A percentile compares a stretch with the other conserved stretches of the same genome.
phyloP scores from a whole-genome alignment of 2,888 invertebrate genomes.

The Thymelicus sylvestris region DNA sequence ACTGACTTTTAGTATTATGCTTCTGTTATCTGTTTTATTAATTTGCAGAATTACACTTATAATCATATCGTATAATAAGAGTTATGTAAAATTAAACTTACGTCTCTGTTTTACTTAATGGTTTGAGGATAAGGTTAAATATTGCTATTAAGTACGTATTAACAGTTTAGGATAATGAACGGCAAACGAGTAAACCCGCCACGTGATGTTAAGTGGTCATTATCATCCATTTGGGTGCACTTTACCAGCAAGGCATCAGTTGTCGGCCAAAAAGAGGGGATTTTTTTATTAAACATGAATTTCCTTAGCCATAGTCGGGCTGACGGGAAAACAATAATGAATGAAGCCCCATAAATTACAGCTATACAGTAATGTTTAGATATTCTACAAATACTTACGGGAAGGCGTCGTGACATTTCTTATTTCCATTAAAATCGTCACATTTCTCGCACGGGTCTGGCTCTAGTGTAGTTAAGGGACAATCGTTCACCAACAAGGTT shows the following conservation, averaged over 20 bases:
- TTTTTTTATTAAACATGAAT: too few relatives aligned
- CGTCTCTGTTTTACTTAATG: background rate
- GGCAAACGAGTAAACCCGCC: too few relatives aligned
- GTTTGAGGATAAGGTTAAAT: background rate
- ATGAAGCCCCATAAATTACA: too few relatives aligned
- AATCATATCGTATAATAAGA: background rate
- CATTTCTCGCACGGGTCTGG: slow-evolving; percentile 86
- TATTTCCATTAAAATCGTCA: slow-evolving; percentile 73
- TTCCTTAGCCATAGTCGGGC: too few relatives aligned
- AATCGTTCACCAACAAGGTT: slow-evolving; percentile 93
- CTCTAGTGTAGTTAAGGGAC: slow-evolving; percentile 88
- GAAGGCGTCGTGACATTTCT: slow-evolving; percentile 86
- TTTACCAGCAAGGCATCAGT: too few relatives aligned
- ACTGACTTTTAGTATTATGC: slow-evolving; percentile 19
- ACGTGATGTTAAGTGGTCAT: too few relatives aligned
- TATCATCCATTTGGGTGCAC: too few relatives aligned
- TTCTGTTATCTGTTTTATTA: slow-evolving; percentile 23
- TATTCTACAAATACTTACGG: slow-evolving; percentile 65
- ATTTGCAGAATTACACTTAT: slow-evolving; percentile 20
- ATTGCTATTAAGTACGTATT: too few relatives aligned
- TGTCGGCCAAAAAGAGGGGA: too few relatives aligned
- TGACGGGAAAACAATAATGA: too few relatives aligned
- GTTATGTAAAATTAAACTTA: background rate
- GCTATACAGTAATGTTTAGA: too few relatives aligned
- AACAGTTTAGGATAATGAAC: too few relatives aligned